Base-by-base conservation (phyloP, 2,888 invertebrate genomes). In the Tiliacea citrago region DNA sequence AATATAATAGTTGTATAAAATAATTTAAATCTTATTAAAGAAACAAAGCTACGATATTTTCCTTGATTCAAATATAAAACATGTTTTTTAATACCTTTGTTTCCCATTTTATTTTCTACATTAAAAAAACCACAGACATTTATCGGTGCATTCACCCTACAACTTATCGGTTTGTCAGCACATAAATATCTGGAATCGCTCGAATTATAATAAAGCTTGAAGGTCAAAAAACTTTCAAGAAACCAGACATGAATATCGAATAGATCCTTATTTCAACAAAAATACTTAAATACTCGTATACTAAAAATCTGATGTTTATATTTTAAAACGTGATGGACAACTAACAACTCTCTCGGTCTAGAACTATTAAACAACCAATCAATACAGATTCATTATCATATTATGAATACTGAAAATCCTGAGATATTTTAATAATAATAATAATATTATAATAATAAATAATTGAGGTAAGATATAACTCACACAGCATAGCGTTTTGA, bases 211-310 rank as follows among this genome's bases (percentile, higher is more conserved):
- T 72, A 66, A 77, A 42, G 21, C 42, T 53, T 49, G 62, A 77
- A 81, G 86, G 81, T 86, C 68, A 86, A 86, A 68, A 76, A 73
- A 79, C 86, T 81, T 80, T 58, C 4, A 68, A 61, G 12, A 72
- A 0, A 72, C 79, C 16, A 18, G 69, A 68, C 60, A 24, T 42
- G 84, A 80, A 85, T 84, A 55, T 39, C 1, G 57, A 53, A 74
- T 10, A 35, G 6, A 10, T n/a, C n/a, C 16, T 58, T 76, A 66
- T 66, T 39, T 21, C 12, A 4, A 53, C 45, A 57, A 12, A 62
- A 21, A 47, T 21, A 55, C 9, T 13, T 7, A 2, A n/a, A 55
- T n/a, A n/a, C n/a, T n/a, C n/a, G 0, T n/a, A 0, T 6, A 42
- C 1, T 3, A 42, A 29, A 29, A 16, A 29, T 1, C 12, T 0